Evolutionary conservation across 2,888 invertebrate species (phyloP), one percentile per base, ranked within the genome.

Genomic region (Caenorhabditis sp.): DNA sequence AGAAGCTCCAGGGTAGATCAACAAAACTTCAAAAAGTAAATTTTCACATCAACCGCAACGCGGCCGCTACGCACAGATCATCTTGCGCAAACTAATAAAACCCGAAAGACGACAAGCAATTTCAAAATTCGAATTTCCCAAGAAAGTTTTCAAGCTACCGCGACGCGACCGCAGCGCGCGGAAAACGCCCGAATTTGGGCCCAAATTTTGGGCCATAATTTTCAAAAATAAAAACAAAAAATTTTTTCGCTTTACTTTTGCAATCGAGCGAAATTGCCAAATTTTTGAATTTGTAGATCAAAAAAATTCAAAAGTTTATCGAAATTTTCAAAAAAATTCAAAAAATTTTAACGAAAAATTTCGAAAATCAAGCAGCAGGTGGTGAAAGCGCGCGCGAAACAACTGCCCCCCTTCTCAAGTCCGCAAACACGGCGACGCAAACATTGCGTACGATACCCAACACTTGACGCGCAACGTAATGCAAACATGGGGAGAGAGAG

Each of bases 401-500:
- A 54, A 26, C 26, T 47, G n/a, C 47, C 47, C 6, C 35, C 22
- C 10, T 4, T n/a, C 31, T 38, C 19, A 41, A 22, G 35, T 47
- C 16, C 51, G 51, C 51, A 54, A 54, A 72, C 59, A 44, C 19
- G 10, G 49, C 49, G 22, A 12, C 49, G 22, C 0, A 19, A 35
- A 10, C 19, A 28, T 12, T 68, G 68, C 68, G 59, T 59, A 59
- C 59, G 19, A 16, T 7, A 22, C 72, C 47, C 49, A 26, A n/a
- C 0, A 59, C 10, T 16, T 26, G 5, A 47, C 72, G 72, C 70
- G 58, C 70, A 70, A 47, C 5, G 14, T 47, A n/a, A 2, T 47
- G 47, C 19, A 24, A 6, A 35, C 31, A n/a, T n/a, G n/a, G 31
- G 8, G 31, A 8, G 4, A 35, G 31, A 35, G 31, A 35, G 31